phyloP scores from a whole-genome alignment of 2,888 invertebrate genomes.

The Dynastes grantii region DNA sequence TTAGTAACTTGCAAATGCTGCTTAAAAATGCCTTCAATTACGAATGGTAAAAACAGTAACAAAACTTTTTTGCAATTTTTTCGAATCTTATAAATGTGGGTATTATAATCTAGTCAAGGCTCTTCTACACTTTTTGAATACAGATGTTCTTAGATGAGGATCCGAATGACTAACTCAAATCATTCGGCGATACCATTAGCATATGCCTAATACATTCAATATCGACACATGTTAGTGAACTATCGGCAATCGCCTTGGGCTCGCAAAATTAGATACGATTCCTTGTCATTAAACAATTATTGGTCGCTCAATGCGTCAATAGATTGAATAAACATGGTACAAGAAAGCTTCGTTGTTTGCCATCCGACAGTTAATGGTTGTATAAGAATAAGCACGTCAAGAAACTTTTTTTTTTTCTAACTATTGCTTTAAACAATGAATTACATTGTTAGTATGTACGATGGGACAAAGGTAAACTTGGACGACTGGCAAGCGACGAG shows the following conservation, averaged over 20 bases:
- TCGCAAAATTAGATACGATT: constrained; percentile 10
- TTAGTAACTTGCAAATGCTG: too few species aligned
- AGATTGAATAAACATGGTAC: constrained; percentile 27
- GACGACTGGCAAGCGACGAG: too few species aligned
- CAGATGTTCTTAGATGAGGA: background rate
- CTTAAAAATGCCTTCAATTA: too few species aligned
- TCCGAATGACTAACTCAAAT: constrained; percentile 15
- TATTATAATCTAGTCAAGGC: too few species aligned
- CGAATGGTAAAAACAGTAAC: too few species aligned
- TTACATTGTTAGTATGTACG: too few species aligned
- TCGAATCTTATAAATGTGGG: too few species aligned
- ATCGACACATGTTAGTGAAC: background rate
- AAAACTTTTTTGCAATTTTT: too few species aligned
- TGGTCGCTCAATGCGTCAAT: constrained; percentile 17
- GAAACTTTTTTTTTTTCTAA: too few species aligned
- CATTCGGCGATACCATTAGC: background rate
- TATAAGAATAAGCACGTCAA: background rate
- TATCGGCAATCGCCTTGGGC: constrained; percentile 2
- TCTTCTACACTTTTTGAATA: background rate
- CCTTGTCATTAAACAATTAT: constrained; percentile 29
- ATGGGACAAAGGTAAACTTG: too few species aligned
- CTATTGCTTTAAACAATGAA: too few species aligned
- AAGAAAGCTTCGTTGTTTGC: background rate
- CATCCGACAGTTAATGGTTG: background rate
- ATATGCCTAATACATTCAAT: background rate